Conservation (phyloP, 2,113 vertebrate genomes). For the Verasper variegatus region DNA sequence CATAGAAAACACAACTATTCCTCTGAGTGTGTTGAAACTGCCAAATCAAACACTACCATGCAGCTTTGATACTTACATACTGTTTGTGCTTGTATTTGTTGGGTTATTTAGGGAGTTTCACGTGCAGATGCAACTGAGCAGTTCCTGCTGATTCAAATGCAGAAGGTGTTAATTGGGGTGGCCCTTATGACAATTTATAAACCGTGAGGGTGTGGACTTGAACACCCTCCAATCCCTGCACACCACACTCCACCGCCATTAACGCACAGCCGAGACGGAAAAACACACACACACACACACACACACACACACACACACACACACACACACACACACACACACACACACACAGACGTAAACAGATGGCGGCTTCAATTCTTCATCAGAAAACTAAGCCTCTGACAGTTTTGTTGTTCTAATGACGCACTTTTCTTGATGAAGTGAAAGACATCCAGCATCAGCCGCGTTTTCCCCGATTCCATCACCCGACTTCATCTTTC, state of each 20-base stretch:
- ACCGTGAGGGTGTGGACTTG: constrained; percentile 37
- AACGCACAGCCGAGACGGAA: not conserved
- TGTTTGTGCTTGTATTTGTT: not conserved
- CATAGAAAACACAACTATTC: not conserved
- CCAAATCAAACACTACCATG: not conserved
- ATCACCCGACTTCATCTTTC: constrained; percentile 59
- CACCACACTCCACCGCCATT: not conserved
- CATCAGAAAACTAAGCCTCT: constrained; percentile 24
- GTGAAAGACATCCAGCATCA: constrained; percentile 26
- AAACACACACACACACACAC: too few relatives aligned
- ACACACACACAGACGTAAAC: not conserved
- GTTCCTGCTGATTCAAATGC: not conserved
- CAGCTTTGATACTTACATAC: not conserved
- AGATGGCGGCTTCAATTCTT: constrained; percentile 28
- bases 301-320: too few relatives aligned
- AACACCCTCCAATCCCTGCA: constrained; percentile 9
- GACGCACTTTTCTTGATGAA: constrained; percentile 32
- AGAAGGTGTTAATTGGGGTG: constrained; percentile 39
- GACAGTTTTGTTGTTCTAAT: constrained; percentile 43
- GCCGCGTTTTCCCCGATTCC: constrained; percentile 24
- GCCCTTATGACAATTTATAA: constrained; percentile 13
- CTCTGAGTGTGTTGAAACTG: too few relatives aligned
- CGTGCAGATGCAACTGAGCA: not conserved
- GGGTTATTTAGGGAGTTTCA: not conserved
- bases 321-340: too few relatives aligned